Conservation (phyloP, 2,888 invertebrate species). For the Lepeophtheirus nordmannii region DNA sequence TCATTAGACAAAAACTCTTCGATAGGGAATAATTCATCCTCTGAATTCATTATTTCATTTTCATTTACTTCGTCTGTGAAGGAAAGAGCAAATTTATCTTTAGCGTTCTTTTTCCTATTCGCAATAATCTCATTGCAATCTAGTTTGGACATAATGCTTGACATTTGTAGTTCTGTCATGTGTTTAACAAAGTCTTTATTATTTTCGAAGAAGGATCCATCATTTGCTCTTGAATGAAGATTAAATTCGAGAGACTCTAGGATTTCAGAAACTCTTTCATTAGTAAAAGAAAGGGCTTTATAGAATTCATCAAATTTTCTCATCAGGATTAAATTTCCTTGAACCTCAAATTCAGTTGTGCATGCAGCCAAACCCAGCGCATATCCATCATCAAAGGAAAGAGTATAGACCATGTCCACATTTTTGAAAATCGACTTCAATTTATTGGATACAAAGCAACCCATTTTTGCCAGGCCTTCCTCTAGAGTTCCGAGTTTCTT, state of each 20-base stretch:
- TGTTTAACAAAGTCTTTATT: neutral
- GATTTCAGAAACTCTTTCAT: neutral
- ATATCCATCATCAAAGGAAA: constrained; percentile 2
- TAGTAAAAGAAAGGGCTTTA: neutral
- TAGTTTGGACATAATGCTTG: neutral
- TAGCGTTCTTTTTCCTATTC: neutral
- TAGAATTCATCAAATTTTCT: neutral
- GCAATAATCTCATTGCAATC: neutral
- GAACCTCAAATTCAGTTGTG: neutral
- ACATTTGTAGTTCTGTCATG: constrained; percentile 4
- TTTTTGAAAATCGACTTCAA: neutral
- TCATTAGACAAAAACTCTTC: too few species aligned
- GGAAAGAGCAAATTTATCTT: neutral
- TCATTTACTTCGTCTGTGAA: neutral
- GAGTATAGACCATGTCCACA: neutral
- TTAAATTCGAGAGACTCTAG: neutral
- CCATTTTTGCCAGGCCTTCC: neutral
- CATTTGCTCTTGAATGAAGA: neutral
- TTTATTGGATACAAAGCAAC: neutral
- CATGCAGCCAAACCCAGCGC: neutral
- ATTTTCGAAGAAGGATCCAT: neutral
- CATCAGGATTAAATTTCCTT: neutral
- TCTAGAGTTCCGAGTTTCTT: too few species aligned
- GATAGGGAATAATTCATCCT: too few species aligned
- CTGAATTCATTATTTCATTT: neutral